phyloP scores from a whole-genome alignment of 2,113 vertebrate species.

The Etheostoma spectabile region DNA sequence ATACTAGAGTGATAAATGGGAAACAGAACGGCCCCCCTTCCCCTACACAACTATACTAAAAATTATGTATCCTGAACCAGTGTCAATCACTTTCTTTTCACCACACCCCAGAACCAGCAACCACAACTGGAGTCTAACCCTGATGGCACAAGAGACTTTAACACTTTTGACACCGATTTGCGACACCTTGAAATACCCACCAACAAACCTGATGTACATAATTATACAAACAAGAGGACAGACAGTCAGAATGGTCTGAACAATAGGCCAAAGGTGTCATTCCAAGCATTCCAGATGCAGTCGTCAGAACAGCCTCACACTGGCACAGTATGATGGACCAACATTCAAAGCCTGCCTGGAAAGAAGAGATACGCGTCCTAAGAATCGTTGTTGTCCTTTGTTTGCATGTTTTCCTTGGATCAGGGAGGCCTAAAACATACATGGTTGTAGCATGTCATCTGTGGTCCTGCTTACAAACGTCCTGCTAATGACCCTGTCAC shows the following conservation, averaged over 20 bases:
- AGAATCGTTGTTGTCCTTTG: too few relatives aligned
- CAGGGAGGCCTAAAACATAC: too few relatives aligned
- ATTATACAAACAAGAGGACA: neutral
- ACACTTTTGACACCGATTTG: neutral
- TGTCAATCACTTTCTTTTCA: conserved; percentile 22
- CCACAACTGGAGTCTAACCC: neutral
- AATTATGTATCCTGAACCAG: conserved; percentile 51
- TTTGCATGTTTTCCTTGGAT: too few relatives aligned
- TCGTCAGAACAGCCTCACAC: neutral
- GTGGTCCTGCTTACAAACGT: too few relatives aligned
- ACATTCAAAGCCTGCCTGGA: neutral
- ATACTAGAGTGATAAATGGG: conserved; percentile 68
- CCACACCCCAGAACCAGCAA: neutral
- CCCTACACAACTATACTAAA: neutral
- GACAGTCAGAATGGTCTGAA: neutral
- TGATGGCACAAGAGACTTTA: neutral
- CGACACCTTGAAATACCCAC: neutral
- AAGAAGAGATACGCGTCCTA: too few relatives aligned
- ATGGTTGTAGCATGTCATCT: too few relatives aligned
- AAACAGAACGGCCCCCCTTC: conserved; percentile 16
- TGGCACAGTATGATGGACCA: too few relatives aligned
- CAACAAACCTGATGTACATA: neutral
- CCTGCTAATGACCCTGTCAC: too few relatives aligned
- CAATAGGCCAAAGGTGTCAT: neutral
- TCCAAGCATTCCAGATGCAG: neutral